Evolutionary conservation across 2,888 invertebrate genomes (phyloP).

Genomic region (Salticus scenicus): DNA sequence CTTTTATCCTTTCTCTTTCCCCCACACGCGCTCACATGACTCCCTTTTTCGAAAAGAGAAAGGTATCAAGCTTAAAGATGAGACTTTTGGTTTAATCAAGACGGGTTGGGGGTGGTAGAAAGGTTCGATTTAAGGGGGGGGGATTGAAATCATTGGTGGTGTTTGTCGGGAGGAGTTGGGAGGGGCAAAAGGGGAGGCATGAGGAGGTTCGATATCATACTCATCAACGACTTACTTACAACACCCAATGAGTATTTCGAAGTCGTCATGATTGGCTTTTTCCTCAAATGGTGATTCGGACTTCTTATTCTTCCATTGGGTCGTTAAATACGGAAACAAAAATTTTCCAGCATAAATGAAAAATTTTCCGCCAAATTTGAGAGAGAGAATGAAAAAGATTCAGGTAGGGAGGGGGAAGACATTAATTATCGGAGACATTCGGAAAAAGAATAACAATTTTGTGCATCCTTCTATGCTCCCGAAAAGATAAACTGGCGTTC

Average conservation of each 20-base stretch:
- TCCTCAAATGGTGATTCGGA: slow-evolving; percentile 31
- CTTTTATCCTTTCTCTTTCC: slow-evolving; percentile 15
- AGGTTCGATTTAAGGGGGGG: slow-evolving; percentile 27
- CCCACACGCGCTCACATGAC: slow-evolving; percentile 5
- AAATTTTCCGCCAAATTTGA: slow-evolving; percentile 51
- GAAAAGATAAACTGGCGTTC: slow-evolving; percentile 56
- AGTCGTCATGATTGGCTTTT: slow-evolving; percentile 58
- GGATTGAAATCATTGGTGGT: slow-evolving; percentile 50
- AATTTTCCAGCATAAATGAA: slow-evolving; percentile 46
- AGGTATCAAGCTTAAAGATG: slow-evolving; percentile 63
- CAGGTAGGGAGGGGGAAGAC: slow-evolving; percentile 15
- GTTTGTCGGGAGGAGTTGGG: slow-evolving; percentile 53
- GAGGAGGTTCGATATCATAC: slow-evolving; percentile 55
- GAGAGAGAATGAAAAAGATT: not conserved
- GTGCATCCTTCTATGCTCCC: not conserved
- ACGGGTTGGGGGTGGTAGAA: slow-evolving; percentile 21
- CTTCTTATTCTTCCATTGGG: slow-evolving; percentile 44
- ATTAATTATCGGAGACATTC: slow-evolving; percentile 66
- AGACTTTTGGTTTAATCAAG: slow-evolving; percentile 66
- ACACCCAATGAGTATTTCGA: slow-evolving; percentile 25
- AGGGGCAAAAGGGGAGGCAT: not conserved
- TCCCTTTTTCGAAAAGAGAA: slow-evolving; percentile 22
- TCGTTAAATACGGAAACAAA: slow-evolving; percentile 42
- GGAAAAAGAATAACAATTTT: slow-evolving; percentile 61
- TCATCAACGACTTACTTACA: slow-evolving; percentile 66